These are phyloP conservation scores for Balaenoptera acutorostrata DNA, from an alignment of 2,113 vertebrate species.

Conservation along the genomic window DNA sequence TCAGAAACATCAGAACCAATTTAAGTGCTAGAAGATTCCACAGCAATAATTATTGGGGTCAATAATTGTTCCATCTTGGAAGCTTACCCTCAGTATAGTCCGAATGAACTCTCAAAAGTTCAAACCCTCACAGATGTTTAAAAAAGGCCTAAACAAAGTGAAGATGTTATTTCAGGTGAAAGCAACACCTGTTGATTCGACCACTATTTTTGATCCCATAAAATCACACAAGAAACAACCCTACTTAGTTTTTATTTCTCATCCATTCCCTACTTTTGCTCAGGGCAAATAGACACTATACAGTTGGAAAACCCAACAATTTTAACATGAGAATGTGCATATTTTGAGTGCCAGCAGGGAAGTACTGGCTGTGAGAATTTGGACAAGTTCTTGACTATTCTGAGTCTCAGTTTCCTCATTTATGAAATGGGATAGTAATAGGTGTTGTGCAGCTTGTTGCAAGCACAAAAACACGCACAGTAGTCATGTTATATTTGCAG, in stretches of 20 bases:
- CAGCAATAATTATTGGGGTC: background rate
- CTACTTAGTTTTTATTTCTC: background rate
- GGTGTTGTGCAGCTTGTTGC: background rate
- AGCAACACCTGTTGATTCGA: background rate
- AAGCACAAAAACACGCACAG: background rate
- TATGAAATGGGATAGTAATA: background rate
- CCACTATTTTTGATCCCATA: background rate
- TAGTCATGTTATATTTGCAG: background rate
- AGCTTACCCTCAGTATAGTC: background rate
- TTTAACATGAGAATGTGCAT: background rate
- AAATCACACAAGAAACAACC: background rate
- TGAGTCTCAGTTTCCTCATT: background rate
- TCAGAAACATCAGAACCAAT: slow-evolving; percentile 4
- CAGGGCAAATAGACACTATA: background rate
- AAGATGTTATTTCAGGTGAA: background rate
- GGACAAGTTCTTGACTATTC: background rate
- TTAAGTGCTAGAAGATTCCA: background rate
- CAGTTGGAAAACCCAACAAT: background rate
- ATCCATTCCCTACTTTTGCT: background rate
- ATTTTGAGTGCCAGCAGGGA: background rate
- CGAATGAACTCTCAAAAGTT: background rate
- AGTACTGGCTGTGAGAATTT: background rate
- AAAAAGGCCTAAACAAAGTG: background rate
- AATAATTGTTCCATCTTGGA: background rate
- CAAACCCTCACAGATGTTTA: background rate